Evolutionary conservation across 2,888 invertebrate species (phyloP), one percentile per base, ranked within the genome.

Genomic region (Heteromurus nitidus): DNA sequence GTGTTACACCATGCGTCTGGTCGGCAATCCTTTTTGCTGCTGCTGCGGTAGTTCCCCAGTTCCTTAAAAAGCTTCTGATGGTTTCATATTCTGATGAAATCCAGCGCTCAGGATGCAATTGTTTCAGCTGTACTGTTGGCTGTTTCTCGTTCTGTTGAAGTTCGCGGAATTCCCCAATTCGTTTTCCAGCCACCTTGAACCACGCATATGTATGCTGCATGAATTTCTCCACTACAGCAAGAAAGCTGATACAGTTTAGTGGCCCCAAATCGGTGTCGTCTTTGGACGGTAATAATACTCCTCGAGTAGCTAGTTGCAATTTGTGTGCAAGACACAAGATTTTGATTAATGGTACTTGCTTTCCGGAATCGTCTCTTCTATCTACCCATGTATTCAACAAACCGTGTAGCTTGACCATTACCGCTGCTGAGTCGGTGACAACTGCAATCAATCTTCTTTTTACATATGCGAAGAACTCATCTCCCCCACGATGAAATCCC

Each of bases 311-410:
- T 16, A 67, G 42, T 16, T 67, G 44, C 0, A 67, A 2, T 47
- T 47, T 67, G 47, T 67, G 67, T 3, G 67, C 67, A 3, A 67
- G 26, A 18, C 62, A 62, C 11, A 11, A 36, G 1, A 62, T 1
- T 5, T 5, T 2, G 9, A 62, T 11, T n/a, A 62, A 1, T 5
- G 20, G 9, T 1, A 62, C 3, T 18, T 1, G 1, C 13, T 31
- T 20, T 2, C 18, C 31, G n/a, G 30, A 1, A 3, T 5, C 1
- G 3, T 30, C 9, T 18, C 7, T 30, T 3, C 31, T 2, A n/a
- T 13, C 62, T 31, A 62, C 16, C 60, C 62, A 62, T 1, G 11
- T 7, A 11, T n/a, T 18, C 1, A 62, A 1, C 5, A 3, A 1
- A 2, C 1, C n/a, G 3, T 36, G 62, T 3, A 62, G 24, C 20